These are phyloP conservation scores for Synergus laeviventris DNA, from an alignment of 2,888 invertebrate species.

Conservation along the genomic window DNA sequence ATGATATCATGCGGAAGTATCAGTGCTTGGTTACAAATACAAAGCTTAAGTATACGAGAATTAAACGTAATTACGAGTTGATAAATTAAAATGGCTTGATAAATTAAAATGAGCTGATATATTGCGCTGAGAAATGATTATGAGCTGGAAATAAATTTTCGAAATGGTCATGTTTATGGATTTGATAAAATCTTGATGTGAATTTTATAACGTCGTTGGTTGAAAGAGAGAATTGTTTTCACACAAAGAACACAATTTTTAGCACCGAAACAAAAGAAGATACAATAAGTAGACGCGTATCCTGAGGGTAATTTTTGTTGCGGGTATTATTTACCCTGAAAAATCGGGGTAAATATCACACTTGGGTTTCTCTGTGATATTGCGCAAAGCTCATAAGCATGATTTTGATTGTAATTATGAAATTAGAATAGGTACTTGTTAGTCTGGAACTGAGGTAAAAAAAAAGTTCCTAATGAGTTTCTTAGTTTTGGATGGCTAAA, in stretches of 20 bases:
- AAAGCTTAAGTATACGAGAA: neutral
- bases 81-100: neutral
- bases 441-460: neutral
- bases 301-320: too few species aligned
- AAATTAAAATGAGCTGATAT: neutral
- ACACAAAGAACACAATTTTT: too few species aligned
- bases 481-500: constrained; percentile 11
- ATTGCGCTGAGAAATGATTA: neutral
- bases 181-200: too few species aligned
- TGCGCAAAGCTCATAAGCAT: neutral
- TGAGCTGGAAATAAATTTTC: neutral
- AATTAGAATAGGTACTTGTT: constrained; percentile 4
- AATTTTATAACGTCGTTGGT: too few species aligned
- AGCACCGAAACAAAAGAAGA: too few species aligned
- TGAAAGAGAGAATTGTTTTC: too few species aligned
- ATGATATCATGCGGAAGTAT: constrained; percentile 1
- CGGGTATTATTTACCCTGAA: too few species aligned
- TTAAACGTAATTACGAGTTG: neutral
- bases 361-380: too few species aligned
- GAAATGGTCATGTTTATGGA: neutral
- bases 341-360: too few species aligned
- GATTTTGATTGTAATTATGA: constrained; percentile 6
- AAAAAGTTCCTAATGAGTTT: constrained; percentile 35
- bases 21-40: neutral
- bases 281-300: too few species aligned